Evolutionary conservation across 2,797 vertebrate species (phyloP).

Genomic region (Gallinago nigripennis): DNA sequence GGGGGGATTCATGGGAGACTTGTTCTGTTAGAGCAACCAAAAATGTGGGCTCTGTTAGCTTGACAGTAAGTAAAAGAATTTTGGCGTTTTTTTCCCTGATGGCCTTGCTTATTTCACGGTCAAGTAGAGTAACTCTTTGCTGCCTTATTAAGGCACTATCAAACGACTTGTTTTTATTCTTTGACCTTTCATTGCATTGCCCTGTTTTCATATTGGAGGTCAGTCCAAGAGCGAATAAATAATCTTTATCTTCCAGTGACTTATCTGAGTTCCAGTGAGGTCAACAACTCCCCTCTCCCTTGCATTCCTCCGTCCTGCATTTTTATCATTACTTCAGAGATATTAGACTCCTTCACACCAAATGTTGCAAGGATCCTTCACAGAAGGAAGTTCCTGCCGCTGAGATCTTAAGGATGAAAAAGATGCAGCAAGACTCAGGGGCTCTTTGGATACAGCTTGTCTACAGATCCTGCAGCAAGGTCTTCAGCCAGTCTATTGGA

Average conservation of each 20-base stretch:
- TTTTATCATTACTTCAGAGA: slow-evolving; percentile 15
- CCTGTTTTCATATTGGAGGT: background rate
- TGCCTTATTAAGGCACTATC: background rate
- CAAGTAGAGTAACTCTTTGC: background rate
- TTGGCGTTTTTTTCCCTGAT: background rate
- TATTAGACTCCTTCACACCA: background rate
- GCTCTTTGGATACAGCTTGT: background rate
- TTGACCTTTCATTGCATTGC: background rate
- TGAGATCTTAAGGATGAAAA: background rate
- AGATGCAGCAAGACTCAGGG: background rate
- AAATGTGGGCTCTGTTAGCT: background rate
- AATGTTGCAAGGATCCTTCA: background rate
- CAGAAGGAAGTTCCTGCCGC: background rate
- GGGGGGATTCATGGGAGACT: background rate
- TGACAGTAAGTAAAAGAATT: background rate
- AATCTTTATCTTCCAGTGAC: slow-evolving; percentile 7
- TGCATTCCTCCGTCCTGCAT: background rate
- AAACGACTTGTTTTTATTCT: background rate
- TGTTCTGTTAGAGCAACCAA: background rate
- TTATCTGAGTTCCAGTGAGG: slow-evolving; percentile 5
- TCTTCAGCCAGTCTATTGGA: background rate
- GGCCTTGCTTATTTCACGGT: slow-evolving; percentile 9
- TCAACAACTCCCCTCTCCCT: background rate
- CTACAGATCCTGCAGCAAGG: background rate
- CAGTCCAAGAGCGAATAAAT: background rate